These are phyloP conservation scores for Tyrannus savana DNA, from an alignment of 2,113 vertebrate genomes.

Conservation along the genomic window DNA sequence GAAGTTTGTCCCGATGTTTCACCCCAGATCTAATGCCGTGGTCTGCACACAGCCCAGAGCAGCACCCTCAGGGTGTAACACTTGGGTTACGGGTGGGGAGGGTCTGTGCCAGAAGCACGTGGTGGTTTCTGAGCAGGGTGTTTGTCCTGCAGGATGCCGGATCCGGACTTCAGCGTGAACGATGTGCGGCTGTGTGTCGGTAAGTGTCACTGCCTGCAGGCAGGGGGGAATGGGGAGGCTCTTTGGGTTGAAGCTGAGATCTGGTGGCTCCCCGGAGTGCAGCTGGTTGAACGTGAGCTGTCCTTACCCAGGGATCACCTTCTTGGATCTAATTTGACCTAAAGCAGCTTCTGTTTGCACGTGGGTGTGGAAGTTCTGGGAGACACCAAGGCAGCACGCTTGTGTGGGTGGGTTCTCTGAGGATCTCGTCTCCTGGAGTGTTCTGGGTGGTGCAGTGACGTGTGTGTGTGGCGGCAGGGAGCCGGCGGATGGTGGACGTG, in stretches of 20 bases:
- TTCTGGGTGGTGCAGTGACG: background rate
- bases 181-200: conserved; percentile 97
- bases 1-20: background rate
- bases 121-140: background rate
- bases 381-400: background rate
- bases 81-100: background rate
- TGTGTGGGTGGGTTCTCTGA: background rate
- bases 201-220: conserved; percentile 68
- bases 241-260: background rate
- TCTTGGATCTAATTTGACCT: background rate
- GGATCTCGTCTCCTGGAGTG: background rate
- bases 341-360: background rate
- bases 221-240: background rate
- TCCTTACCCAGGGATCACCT: background rate
- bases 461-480: conserved; percentile 77
- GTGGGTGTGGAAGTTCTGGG: background rate
- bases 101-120: background rate
- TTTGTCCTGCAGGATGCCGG: conserved; percentile 90
- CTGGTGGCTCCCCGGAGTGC: background rate
- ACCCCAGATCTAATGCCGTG: background rate
- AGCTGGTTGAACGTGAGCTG: background rate
- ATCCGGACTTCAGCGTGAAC: conserved; percentile 94
- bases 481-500: conserved; percentile 93
- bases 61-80: background rate
- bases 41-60: background rate